Evolutionary conservation across 2,888 invertebrate species (phyloP), one percentile per base, ranked within the genome.

Genomic region (Platycnemis pennipes): DNA sequence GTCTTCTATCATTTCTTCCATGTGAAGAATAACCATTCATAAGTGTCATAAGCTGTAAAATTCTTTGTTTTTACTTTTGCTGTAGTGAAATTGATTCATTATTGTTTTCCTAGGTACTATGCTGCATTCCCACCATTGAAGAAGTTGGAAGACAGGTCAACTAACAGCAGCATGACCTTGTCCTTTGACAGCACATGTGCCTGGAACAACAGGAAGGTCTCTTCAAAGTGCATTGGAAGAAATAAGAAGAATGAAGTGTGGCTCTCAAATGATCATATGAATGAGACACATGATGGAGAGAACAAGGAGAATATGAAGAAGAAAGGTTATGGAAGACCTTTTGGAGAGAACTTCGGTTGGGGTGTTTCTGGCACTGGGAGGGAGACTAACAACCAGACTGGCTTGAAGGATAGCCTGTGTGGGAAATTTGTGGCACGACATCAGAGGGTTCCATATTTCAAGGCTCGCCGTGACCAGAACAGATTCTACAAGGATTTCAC

Each of bases 81-180:
- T 45, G 3, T 19, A 26, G n/a, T 16, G 2, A 44, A 22, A 44
- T 3, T 88, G 91, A 89, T 77, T 69, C 53, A 94, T 87, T 89
- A 56, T 69, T 88, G 94, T 49, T 94, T 86, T 94, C 95, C 88
- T 95, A 96, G 96, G 95, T 96, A 96, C 95, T 96, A 96, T 96
- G 96, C 96, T 94, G 96, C 96, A 56, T 96, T 97, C 95, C 96
- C 96, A 94, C 96, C 96, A 94, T 95, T 96, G 69, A 96, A 95
- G 95, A 96, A 95, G 88, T 94, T 86, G 85, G 94, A 94, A 26
- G 91, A 91, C 56, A 91, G 44, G 69, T 91, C 91, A 63, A 94
- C 94, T 3, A 94, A 56, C 56, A 44, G 87, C n/a, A 94, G 87
- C 26, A n/a, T 94, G 56, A 87, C 87, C 45, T 49, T 94, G n/a